Conservation (phyloP, 2,113 vertebrate species). For the Urocitellus parryii region DNA sequence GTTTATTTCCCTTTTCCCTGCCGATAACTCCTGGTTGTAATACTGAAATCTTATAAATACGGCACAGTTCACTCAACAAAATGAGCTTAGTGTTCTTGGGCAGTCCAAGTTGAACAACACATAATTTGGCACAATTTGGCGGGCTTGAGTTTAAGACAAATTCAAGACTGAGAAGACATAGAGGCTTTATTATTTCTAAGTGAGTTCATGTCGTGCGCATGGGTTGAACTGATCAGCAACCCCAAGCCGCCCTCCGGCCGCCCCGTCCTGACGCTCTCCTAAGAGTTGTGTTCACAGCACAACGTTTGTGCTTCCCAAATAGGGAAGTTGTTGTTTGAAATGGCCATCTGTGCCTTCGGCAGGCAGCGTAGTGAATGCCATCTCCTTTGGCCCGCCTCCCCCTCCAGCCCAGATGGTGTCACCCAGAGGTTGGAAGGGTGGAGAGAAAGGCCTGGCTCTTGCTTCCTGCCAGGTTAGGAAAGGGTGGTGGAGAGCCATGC, state of each 20-base stretch:
- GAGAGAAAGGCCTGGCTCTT: background rate
- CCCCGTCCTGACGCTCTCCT: slow-evolving; percentile 59
- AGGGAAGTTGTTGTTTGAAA: slow-evolving; percentile 71
- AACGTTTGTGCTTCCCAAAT: slow-evolving; percentile 24
- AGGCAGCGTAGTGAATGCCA: slow-evolving; percentile 57
- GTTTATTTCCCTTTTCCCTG: slow-evolving; percentile 78
- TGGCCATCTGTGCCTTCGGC: slow-evolving; percentile 49
- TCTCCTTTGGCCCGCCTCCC: background rate
- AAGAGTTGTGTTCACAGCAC: slow-evolving; percentile 69
- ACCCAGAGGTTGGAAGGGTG: background rate
- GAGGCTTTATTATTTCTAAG: slow-evolving; percentile 84
- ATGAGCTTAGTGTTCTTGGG: slow-evolving; percentile 84
- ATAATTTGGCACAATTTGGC: slow-evolving; percentile 84
- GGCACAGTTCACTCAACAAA: slow-evolving; percentile 80
- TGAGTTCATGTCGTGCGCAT: slow-evolving; percentile 54
- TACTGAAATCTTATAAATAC: slow-evolving; percentile 78
- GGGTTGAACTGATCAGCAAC: slow-evolving; percentile 71
- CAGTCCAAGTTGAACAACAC: slow-evolving; percentile 81
- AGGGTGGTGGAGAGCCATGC: background rate
- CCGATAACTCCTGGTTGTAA: slow-evolving; percentile 72
- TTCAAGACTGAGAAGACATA: slow-evolving; percentile 78
- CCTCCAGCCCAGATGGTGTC: background rate
- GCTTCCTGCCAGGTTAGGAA: background rate
- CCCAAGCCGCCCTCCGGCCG: slow-evolving; percentile 26
- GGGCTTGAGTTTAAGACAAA: slow-evolving; percentile 80